Conservation (phyloP, 2,797 vertebrate species). For the Enteromius paludinosus region DNA sequence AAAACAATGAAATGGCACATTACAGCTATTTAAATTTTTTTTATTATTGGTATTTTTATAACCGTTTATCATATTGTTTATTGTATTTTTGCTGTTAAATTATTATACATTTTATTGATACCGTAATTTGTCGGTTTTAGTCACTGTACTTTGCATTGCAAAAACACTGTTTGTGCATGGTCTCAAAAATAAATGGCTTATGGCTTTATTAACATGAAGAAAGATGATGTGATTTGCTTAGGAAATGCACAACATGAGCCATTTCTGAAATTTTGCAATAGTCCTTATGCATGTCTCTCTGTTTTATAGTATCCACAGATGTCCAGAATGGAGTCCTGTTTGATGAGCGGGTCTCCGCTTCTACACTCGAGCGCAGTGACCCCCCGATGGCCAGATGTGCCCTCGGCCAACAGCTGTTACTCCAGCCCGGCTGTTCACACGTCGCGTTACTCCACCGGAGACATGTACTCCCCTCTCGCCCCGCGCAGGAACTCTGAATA, state of each 20-base stretch:
- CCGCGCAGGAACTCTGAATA: conserved; percentile 96
- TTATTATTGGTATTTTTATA: not conserved
- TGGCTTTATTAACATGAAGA: not conserved
- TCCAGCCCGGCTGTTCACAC: conserved; percentile 93
- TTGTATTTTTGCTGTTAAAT: not conserved
- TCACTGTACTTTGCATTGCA: not conserved
- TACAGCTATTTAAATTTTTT: not conserved
- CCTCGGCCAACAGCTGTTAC: conserved; percentile 92
- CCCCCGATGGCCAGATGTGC: conserved; percentile 94
- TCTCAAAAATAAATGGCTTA: not conserved
- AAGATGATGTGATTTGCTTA: not conserved
- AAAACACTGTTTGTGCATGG: not conserved
- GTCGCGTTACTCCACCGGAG: conserved; percentile 88
- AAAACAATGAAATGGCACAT: too few species aligned
- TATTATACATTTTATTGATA: not conserved
- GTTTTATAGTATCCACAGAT: conserved; percentile 89
- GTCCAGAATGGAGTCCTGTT: conserved; percentile 95
- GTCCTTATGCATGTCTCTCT: not conserved
- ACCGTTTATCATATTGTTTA: not conserved
- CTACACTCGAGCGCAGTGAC: conserved; percentile 91
- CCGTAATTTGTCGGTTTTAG: not conserved
- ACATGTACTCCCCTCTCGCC: conserved; percentile 92
- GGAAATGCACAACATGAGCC: not conserved
- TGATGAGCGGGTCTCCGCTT: conserved; percentile 92
- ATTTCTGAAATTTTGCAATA: not conserved